Evolutionary conservation across 1,140 invertebrate genomes (phyloP), one percentile per base, ranked within the genome.

Genomic region (Trypoxylus dichotomus): DNA sequence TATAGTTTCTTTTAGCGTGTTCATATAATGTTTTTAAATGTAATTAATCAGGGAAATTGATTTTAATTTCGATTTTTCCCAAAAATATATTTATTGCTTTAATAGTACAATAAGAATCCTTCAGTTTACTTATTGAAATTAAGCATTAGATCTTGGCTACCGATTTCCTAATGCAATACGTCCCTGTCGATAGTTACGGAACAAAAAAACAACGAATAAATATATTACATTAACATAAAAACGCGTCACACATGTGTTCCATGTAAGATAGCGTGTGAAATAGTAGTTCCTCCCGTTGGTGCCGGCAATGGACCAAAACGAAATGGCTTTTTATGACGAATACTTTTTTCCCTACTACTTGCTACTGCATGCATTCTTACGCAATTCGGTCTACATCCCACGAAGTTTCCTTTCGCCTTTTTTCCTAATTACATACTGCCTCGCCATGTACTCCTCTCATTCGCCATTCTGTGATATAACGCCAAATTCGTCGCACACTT

Each of bases 241-340:
- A 29, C 60, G 19, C 60, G 60, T 54, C 60, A 15, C 60, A 68
- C 60, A 68, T 68, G 60, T 68, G 24, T 68, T 29, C 60, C 60
- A 25, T 68, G 27, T 29, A 68, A 68, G 27, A 68, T 25, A 68
- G 60, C 60, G 60, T 68, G 60, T 68, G 60, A 68, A 68, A 27
- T 68, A 15, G n/a, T 19, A 54, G 24, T 24, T 27, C 60, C 21
- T 29, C 60, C 11, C 60, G 60, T 25, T 68, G 60, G 27, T 29
- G 24, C 60, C 24, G 60, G 60, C 60, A 15, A 68, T 68, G 60
- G 60, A 68, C 60, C 47, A 68, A 24, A 68, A 68, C 60, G 60
- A 68, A 68, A 54, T 54, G 8, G 60, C 60, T 68, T 68, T 68
- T 68, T 68, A 13, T 68, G 24, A 54, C 24, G 21, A 10, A 25